Evolutionary conservation across 2,113 vertebrate species (phyloP), one percentile per base, ranked within the genome.

Genomic region (Herpailurus yagouaroundi): DNA sequence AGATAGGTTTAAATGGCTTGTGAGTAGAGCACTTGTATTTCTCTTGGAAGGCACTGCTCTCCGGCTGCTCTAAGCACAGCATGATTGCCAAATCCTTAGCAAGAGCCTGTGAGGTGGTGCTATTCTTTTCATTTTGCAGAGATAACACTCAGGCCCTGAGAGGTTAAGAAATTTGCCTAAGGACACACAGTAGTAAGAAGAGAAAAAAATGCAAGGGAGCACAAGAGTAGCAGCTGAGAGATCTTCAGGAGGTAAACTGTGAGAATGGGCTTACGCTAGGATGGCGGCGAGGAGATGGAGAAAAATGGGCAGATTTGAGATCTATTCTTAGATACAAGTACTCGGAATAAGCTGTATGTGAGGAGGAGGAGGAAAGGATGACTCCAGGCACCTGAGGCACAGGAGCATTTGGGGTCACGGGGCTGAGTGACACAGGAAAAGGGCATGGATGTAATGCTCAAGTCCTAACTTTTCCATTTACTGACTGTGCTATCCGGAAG

Each of bases 151-250:
- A 29, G 55, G n/a, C 12, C n/a, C n/a, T 38, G 21, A 84, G 85
- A 76, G 16, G 87, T 84, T 38, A 88, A 94, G 87, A 86, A 91
- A 87, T 16, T 63, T 74, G 29, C 55, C 81, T 66, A n/a, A 74
- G 29, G 29, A n/a, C 48, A 77, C 55, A 87, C 29, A 80, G 76
- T 48, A 41, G 13, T 89, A 85, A 48, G 33, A 94, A 73, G 63
- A 85, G 7, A 38, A 55, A 41, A 48, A 52, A 60, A 48, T 50
- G 33, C 29, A 33, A 63, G 23, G 57, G 18, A 31, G 13, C 31
- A 2, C 55, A 85, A 41, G 76, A 45, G 19, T 73, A 48, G 60
- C 41, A 79, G 45, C 63, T 36, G 33, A 92, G 45, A 94, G 73
- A 89, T n/a, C 38, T 83, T 45, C 48, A 69, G 45, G 36, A 41